A percentile compares a stretch with the other conserved stretches of the same genome.
phyloP scores from a whole-genome alignment of 35 echinoderm and acorn worm species.

The Patiria miniata region DNA sequence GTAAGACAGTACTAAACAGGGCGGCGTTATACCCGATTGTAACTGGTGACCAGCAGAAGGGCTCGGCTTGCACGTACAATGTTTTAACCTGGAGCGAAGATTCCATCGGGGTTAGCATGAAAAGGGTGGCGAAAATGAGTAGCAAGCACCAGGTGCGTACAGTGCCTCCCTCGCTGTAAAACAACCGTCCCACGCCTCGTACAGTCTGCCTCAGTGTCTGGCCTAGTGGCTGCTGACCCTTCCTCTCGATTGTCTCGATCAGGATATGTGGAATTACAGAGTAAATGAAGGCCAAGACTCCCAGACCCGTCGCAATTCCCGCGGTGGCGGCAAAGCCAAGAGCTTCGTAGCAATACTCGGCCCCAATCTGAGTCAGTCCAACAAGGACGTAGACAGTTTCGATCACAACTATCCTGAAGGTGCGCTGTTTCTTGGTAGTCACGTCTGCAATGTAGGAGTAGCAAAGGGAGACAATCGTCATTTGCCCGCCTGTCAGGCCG shows the following conservation, averaged over 20 bases:
- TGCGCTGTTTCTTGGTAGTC: slow-evolving; percentile 37
- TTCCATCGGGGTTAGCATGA: not conserved
- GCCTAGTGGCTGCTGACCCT: not conserved
- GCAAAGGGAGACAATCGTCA: slow-evolving; percentile 29
- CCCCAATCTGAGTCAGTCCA: slow-evolving; percentile 25
- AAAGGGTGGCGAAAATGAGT: not conserved
- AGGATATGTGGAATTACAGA: not conserved
- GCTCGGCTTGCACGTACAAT: not conserved
- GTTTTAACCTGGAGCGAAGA: not conserved
- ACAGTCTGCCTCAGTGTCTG: not conserved
- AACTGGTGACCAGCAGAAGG: slow-evolving; percentile 19
- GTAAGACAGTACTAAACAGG: not conserved
- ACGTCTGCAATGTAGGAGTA: slow-evolving; percentile 60
- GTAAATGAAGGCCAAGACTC: not conserved
- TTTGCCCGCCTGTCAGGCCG: slow-evolving; percentile 32
- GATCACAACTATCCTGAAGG: slow-evolving; percentile 42
- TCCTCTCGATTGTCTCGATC: not conserved
- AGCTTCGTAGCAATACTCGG: slow-evolving; percentile 28
- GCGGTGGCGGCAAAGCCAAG: not conserved
- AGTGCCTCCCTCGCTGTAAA: not conserved
- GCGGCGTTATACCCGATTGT: not conserved
- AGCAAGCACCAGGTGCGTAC: not conserved
- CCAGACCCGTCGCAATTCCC: not conserved
- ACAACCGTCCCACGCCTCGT: not conserved
- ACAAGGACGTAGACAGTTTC: slow-evolving; percentile 15